These are phyloP conservation scores for Silvanus unidentatus DNA, from an alignment of 2,888 invertebrate species.

Conservation along the genomic window DNA sequence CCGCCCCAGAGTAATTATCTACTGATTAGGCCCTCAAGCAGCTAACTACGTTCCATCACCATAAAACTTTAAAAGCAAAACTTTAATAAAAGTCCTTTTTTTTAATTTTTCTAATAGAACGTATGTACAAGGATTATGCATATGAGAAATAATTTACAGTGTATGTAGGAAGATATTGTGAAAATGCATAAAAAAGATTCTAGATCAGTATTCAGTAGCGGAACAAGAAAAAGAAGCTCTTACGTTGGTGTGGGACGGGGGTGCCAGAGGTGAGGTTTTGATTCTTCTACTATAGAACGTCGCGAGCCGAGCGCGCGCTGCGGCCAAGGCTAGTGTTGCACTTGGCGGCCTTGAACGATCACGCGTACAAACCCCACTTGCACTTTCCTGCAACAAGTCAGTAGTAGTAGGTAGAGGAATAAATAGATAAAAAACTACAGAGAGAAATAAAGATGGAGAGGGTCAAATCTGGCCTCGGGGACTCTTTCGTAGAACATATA, in stretches of 20 bases:
- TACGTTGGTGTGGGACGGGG: slow-evolving; percentile 22
- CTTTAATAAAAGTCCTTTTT: too few relatives aligned
- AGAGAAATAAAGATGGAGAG: slow-evolving; percentile 3
- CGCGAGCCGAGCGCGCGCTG: slow-evolving; percentile 42
- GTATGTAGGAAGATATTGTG: too few relatives aligned
- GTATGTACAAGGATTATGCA: neutral
- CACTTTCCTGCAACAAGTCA: slow-evolving; percentile 33
- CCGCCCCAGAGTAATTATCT: slow-evolving; percentile 11
- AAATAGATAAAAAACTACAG: neutral
- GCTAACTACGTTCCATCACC: slow-evolving; percentile 8
- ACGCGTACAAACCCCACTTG: slow-evolving; percentile 39
- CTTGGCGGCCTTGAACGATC: slow-evolving; percentile 44
- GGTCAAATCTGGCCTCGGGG: slow-evolving; percentile 18
- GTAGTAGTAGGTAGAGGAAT: slow-evolving; percentile 3
- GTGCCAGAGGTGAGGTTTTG: slow-evolving; percentile 22
- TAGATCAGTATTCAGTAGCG: slow-evolving; percentile 8
- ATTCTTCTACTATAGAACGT: slow-evolving; percentile 32
- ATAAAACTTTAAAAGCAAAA: too few relatives aligned
- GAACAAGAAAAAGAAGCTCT: slow-evolving; percentile 19
- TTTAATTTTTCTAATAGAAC: too few relatives aligned
- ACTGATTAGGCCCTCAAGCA: slow-evolving; percentile 8
- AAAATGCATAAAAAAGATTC: slow-evolving; percentile 2
- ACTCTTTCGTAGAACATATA: slow-evolving; percentile 13
- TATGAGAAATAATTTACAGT: too few relatives aligned
- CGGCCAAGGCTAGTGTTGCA: slow-evolving; percentile 36